phyloP scores from a whole-genome alignment of 2,888 invertebrate genomes.

The Cylindroiulus punctatus region DNA sequence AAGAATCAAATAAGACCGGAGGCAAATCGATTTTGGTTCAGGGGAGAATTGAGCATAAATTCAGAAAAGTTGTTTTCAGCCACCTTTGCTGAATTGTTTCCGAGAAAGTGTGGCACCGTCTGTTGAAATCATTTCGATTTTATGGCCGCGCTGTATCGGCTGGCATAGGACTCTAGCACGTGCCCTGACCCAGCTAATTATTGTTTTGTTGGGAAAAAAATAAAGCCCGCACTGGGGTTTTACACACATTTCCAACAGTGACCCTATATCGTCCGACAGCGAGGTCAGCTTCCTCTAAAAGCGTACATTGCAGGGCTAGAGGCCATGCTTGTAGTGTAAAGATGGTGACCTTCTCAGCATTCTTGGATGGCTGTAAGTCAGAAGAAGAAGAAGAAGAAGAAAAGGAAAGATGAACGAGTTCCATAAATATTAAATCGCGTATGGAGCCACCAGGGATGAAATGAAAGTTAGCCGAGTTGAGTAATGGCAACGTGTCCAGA shows the following conservation, averaged over 20 bases:
- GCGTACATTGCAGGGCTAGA: neutral
- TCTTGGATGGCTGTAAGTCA: neutral
- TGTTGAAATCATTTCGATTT: slow-evolving; percentile 6
- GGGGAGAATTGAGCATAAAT: neutral
- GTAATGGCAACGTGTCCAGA: slow-evolving; percentile 20
- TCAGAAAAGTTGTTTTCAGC: slow-evolving; percentile 16
- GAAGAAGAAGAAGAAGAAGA: neutral
- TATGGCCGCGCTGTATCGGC: neutral
- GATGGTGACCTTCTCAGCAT: neutral
- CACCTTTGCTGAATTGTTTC: neutral
- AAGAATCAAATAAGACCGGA: neutral
- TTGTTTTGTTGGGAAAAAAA: neutral
- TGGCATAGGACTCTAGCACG: neutral
- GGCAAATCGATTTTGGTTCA: slow-evolving; percentile 20
- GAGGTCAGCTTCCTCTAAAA: neutral
- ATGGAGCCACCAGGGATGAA: neutral
- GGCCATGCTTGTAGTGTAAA: neutral
- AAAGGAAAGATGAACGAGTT: slow-evolving; percentile 1
- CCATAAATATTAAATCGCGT: slow-evolving; percentile 38
- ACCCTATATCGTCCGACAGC: neutral
- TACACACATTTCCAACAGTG: neutral
- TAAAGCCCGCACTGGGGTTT: neutral
- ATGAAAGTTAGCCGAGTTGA: slow-evolving; percentile 10
- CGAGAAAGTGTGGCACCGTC: neutral
- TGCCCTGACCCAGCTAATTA: neutral